Evolutionary conservation across 2,113 vertebrate genomes (phyloP).

Genomic region (Mobula hypostoma): DNA sequence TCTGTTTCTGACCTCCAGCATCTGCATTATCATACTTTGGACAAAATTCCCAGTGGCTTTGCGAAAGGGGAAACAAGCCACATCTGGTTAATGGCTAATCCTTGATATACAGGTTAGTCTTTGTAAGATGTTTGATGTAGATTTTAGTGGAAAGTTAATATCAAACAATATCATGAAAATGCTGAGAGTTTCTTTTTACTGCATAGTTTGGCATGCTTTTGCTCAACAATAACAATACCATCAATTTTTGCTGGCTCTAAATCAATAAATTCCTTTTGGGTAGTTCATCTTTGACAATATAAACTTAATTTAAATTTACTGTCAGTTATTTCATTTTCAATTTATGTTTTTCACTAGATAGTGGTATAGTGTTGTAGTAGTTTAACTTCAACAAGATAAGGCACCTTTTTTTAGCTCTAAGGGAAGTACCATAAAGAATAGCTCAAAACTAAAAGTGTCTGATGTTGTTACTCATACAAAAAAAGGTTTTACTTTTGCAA

Average conservation of each 20-base stretch:
- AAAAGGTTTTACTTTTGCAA: too few species aligned
- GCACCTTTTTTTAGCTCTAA: too few species aligned
- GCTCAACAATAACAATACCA: conserved; percentile 4
- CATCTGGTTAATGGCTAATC: neutral
- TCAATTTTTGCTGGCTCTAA: neutral
- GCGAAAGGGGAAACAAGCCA: neutral
- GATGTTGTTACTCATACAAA: too few species aligned
- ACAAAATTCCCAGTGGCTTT: neutral
- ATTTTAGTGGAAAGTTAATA: neutral
- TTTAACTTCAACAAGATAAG: too few species aligned
- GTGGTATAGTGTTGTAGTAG: too few species aligned
- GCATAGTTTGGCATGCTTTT: neutral
- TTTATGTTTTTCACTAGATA: too few species aligned
- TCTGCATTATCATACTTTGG: too few species aligned
- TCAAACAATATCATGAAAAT: neutral
- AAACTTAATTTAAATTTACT: neutral
- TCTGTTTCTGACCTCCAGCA: too few species aligned
- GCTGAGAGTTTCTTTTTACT: neutral
- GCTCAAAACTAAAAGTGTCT: too few species aligned
- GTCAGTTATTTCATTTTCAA: too few species aligned
- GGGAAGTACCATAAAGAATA: too few species aligned
- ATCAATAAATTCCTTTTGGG: neutral
- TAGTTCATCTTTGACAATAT: neutral
- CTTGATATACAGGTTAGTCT: neutral
- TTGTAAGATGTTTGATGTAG: neutral